Base-by-base conservation (phyloP, 2,888 invertebrate species). In the Atethmia centrago region DNA sequence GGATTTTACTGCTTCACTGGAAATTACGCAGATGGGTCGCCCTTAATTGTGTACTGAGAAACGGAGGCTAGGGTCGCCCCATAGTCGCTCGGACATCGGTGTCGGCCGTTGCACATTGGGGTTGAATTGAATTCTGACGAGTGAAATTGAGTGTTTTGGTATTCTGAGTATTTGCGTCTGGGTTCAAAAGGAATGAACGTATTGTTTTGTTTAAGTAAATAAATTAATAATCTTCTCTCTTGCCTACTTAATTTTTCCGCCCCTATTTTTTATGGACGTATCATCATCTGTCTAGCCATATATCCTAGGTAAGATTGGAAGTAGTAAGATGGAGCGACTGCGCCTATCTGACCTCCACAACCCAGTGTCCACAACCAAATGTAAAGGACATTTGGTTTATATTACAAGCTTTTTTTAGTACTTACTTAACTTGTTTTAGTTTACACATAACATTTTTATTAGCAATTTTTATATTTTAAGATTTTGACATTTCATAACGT, bases 31-130 rank as follows among this genome's bases (percentile, higher is more conserved):
- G 45, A 62, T 77, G 55, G 63, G 25, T 28, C 31, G 53, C 42
- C 63, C 75, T 47, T 80, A 65, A 80, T 70, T 55, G 49, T 16
- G 10, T 81, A 55, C 77, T 49, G 12, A 66, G 77, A 77, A 79
- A 21, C 14, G 2, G 42, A 56, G 58, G 51, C 14, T 51, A 55
- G 42, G 49, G 75, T 63, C 49, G 47, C 14, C 9, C 16, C 49
- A 4, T 12, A 0, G 14, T 45, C 9, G 36, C 7, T 14, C 45
- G 56, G 28, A 31, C 36, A n/a, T 53, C 0, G 9, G 4, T 1
- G 10, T 45, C 42, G 71, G 70, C 53, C 1, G 36, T 3, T n/a
- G 28, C 7, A 25, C 8, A 12, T 2, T 42, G 28, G 77, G 79
- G 69, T 75, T 56, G 16, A 56, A 45, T 63, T 49, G 21, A 36